Evolutionary conservation across 23 tunicate genomes (phyloP).

Genomic region (Diplosoma virens): DNA sequence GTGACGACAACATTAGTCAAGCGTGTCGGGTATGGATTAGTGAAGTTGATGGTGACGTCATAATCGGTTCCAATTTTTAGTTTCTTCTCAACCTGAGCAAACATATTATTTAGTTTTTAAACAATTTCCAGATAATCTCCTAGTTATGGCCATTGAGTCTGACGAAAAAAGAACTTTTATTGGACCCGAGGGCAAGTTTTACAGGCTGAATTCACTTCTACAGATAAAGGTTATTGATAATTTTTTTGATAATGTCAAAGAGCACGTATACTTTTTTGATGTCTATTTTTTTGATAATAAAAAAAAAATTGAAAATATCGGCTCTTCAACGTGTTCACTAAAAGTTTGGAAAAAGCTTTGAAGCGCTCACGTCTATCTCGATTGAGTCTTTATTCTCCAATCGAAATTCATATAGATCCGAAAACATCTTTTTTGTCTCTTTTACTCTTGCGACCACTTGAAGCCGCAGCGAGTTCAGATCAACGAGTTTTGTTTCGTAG

Average conservation of each 20-base stretch:
- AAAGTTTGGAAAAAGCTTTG: too few species aligned
- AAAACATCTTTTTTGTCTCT: constrained; percentile 63
- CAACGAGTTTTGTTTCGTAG: constrained; percentile 71
- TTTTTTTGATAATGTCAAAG: too few species aligned
- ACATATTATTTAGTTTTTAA: not conserved
- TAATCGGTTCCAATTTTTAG: constrained; percentile 47
- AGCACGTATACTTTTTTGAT: too few species aligned
- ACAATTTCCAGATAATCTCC: too few species aligned
- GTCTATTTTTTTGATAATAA: too few species aligned
- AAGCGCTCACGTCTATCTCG: constrained; percentile 73
- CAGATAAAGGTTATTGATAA: too few species aligned
- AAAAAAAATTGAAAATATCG: too few species aligned
- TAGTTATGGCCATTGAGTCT: too few species aligned
- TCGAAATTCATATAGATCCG: constrained; percentile 66
- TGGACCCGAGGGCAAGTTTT: too few species aligned
- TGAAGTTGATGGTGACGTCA: constrained; percentile 55
- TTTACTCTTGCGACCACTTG: constrained; percentile 55
- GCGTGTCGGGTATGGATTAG: constrained; percentile 77
- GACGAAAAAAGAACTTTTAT: too few species aligned
- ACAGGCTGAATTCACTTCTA: too few species aligned
- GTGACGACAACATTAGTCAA: constrained; percentile 60
- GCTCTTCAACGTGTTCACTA: too few species aligned
- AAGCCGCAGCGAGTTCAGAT: constrained; percentile 62
- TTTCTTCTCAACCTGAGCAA: constrained; percentile 11
- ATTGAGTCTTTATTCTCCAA: constrained; percentile 75